These are phyloP conservation scores for Erebia palarica DNA, from an alignment of 2,888 invertebrate species.

Conservation along the genomic window DNA sequence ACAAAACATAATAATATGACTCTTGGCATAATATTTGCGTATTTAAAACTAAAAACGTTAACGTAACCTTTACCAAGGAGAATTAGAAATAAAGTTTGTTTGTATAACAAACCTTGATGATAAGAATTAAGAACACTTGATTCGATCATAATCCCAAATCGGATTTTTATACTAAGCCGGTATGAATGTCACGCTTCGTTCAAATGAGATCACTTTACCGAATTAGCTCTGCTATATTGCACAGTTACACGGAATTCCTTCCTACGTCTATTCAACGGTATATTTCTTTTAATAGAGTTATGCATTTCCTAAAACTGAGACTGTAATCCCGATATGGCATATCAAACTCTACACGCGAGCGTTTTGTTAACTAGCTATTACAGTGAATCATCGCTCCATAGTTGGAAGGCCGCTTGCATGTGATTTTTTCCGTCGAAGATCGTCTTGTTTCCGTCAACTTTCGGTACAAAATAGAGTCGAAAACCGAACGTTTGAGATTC, in stretches of 20 bases:
- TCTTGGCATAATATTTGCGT: no score
- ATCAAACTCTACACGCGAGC: slow-evolving; percentile 38
- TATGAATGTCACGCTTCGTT: neutral
- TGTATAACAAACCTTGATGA: neutral
- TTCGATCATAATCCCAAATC: neutral
- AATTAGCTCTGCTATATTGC: neutral
- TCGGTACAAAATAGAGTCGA: slow-evolving; percentile 30
- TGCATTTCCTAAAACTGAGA: slow-evolving; percentile 22
- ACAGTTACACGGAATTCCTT: slow-evolving; percentile 14
- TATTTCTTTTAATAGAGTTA: slow-evolving; percentile 7
- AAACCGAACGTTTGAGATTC: slow-evolving; percentile 24
- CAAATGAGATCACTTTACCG: slow-evolving; percentile 5
- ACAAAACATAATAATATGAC: no score
- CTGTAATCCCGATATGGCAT: slow-evolving; percentile 37
- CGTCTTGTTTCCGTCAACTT: slow-evolving; percentile 27
- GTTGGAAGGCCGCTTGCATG: slow-evolving; percentile 38
- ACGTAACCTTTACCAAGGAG: no score
- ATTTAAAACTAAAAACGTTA: no score
- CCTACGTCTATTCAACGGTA: slow-evolving; percentile 30
- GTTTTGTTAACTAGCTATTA: slow-evolving; percentile 25
- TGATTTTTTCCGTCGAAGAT: slow-evolving; percentile 27
- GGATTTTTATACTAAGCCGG: neutral
- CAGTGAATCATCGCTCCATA: slow-evolving; percentile 40
- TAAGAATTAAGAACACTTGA: neutral
- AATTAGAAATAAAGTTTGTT: no score